Evolutionary conservation across 2,113 vertebrate genomes (phyloP).

Genomic region (Melanocharis versteri): DNA sequence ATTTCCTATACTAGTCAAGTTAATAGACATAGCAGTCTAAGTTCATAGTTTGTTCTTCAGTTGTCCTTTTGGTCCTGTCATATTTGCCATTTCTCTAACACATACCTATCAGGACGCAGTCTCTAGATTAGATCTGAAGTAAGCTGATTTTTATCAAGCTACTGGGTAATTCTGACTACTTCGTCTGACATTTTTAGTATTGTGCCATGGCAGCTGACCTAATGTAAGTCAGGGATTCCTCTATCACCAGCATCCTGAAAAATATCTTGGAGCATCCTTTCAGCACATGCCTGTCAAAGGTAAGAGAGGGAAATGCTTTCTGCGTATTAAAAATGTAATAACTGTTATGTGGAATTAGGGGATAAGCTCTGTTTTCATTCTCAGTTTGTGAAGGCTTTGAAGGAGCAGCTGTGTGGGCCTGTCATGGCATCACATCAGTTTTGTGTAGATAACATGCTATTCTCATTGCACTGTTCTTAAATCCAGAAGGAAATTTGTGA

Average conservation of each 20-base stretch:
- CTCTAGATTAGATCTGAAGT: conserved; percentile 54
- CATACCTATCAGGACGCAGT: background rate
- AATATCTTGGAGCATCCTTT: conserved; percentile 11
- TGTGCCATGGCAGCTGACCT: conserved; percentile 15
- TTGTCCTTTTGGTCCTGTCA: background rate
- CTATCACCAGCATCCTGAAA: background rate
- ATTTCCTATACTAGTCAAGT: background rate
- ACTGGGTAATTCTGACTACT: conserved; percentile 36
- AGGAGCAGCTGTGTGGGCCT: background rate
- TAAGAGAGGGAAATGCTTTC: background rate
- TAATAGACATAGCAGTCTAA: background rate
- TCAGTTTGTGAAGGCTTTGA: background rate
- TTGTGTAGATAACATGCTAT: background rate
- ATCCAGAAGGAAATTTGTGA: conserved; percentile 23
- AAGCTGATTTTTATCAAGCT: conserved; percentile 63
- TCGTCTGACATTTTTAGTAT: conserved; percentile 31
- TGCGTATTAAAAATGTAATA: background rate
- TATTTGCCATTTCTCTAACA: background rate
- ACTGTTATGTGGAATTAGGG: background rate
- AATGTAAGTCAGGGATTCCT: conserved; percentile 10
- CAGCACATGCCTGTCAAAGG: background rate
- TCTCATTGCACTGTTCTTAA: background rate
- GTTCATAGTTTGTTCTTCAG: background rate
- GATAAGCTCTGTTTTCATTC: background rate
- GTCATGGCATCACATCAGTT: background rate